These are phyloP conservation scores for Lineus longissimus DNA, from an alignment of 1,140 invertebrate species.

Conservation along the genomic window DNA sequence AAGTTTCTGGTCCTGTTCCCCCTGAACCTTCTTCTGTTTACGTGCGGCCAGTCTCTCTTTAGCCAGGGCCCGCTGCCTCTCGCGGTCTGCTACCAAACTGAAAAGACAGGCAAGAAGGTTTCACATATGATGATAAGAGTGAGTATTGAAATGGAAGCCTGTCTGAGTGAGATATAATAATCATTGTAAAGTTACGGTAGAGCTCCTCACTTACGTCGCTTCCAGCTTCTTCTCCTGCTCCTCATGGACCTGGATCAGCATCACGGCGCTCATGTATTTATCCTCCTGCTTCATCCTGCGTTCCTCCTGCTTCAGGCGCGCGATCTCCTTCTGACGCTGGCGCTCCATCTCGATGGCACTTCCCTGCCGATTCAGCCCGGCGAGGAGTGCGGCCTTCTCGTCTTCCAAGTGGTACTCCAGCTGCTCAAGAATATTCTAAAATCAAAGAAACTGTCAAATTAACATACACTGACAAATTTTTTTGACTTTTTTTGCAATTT, in stretches of 20 bases:
- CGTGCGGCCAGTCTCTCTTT: conserved; percentile 31
- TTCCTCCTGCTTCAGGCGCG: conserved; percentile 26
- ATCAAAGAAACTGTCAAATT: conserved; percentile 1
- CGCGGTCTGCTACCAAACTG: conserved; percentile 31
- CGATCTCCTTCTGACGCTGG: conserved; percentile 33
- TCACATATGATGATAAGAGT: too few species aligned
- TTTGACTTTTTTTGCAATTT: too few species aligned
- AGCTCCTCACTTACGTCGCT: conserved; percentile 24
- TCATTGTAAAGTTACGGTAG: background rate
- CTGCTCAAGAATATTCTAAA: conserved; percentile 41
- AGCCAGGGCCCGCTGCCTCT: conserved; percentile 34
- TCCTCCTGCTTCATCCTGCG: conserved; percentile 31
- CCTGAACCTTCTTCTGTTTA: conserved; percentile 20
- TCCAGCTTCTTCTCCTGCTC: conserved; percentile 23
- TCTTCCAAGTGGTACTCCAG: conserved; percentile 40
- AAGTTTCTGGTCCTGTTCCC: conserved; percentile 9
- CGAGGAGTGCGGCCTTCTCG: conserved; percentile 36
- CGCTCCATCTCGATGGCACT: conserved; percentile 26
- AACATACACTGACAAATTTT: too few species aligned
- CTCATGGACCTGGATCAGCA: conserved; percentile 31
- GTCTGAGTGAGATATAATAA: background rate
- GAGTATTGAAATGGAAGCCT: background rate
- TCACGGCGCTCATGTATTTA: conserved; percentile 33
- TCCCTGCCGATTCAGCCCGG: conserved; percentile 25
- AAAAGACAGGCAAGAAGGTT: background rate